Base-by-base conservation (phyloP, 2,113 vertebrate species). In the Ailurus styani region DNA sequence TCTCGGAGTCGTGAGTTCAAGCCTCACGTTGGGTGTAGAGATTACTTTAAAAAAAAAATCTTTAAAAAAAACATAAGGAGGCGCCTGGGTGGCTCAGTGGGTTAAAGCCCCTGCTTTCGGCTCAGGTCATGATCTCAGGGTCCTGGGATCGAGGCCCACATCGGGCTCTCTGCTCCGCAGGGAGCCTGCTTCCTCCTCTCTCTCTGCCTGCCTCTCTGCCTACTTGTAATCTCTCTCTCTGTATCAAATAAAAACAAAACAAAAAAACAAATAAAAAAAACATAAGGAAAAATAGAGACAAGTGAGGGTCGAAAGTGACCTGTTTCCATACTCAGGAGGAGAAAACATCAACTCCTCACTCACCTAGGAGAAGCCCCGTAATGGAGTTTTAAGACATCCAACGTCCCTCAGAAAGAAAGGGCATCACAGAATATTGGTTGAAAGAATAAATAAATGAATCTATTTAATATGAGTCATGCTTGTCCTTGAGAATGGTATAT, bases 351-450 rank as follows among this genome's bases (percentile, higher is more conserved):
- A 37, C 31, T 84, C 37, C 45, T 90, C 13, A 47, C 45, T 21
- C 47, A 86, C 25, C 15, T 31, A 75, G 37, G 42, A 64, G 90
- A 95, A 87, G 12, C n/a, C 52, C 12, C 37, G 40, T 64, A 47
- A 10, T 90, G n/a, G 73, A 90, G 47, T 93, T 66, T 90, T 82
- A 79, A 90, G 29, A 90, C 10, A 94, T 47, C n/a, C 42, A 79
- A 40, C 34, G 87, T 83, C 31, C 64, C 78, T 97, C 45, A 77
- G 34, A 77, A 34, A 78, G 50, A 95, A 96, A 93, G 85, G n/a
- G n/a, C 50, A 29, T 94, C 62, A 86, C 29, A 96, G 55, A 96
- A 87, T 81, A 84, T 78, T 87, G 62, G 20, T n/a, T 95, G 77
- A 81, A 97, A 96, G 60, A 85, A 93, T 70, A 94, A 45, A 79